Percentiles rank a stretch among this genome's conserved stretches.
Evolutionary conservation across 2,113 vertebrate species (phyloP).

Genomic region (Petromus typicus): DNA sequence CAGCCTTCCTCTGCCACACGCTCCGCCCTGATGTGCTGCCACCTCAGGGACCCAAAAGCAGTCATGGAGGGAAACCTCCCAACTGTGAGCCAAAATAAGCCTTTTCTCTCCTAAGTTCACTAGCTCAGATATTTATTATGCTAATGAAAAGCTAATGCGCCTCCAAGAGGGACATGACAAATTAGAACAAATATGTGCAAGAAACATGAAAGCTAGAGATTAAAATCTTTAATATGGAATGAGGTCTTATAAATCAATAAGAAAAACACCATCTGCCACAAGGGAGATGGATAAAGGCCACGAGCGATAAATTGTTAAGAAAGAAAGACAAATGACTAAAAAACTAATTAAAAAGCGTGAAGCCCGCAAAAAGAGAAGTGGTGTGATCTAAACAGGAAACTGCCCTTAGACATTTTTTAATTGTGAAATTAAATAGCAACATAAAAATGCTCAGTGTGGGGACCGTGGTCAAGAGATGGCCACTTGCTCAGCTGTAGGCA

Average conservation of each 20-base stretch:
- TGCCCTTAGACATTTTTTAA: not conserved
- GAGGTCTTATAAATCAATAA: constrained; percentile 54
- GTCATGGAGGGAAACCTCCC: not conserved
- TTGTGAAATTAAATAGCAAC: not conserved
- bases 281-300: constrained; percentile 17
- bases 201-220: constrained; percentile 59
- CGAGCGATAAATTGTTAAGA: constrained; percentile 19
- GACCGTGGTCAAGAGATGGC: not conserved
- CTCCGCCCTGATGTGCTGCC: too few species aligned
- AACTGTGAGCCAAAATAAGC: not conserved
- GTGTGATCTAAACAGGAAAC: constrained; percentile 4
- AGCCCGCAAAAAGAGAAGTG: not conserved
- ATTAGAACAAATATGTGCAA: constrained; percentile 38
- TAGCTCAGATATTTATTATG: not conserved
- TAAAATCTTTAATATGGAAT: constrained; percentile 65
- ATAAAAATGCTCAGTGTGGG: not conserved
- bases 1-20: not conserved
- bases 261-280: constrained; percentile 51
- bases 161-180: constrained; percentile 18
- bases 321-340: constrained; percentile 53
- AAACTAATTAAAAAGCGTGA: constrained; percentile 51
- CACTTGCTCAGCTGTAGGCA: not conserved
- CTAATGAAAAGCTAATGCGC: not conserved
- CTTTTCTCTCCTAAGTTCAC: not conserved
- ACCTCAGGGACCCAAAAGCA: too few species aligned